Evolutionary conservation across 2,113 vertebrate species (phyloP).

Genomic region (Stictonetta naevosa): DNA sequence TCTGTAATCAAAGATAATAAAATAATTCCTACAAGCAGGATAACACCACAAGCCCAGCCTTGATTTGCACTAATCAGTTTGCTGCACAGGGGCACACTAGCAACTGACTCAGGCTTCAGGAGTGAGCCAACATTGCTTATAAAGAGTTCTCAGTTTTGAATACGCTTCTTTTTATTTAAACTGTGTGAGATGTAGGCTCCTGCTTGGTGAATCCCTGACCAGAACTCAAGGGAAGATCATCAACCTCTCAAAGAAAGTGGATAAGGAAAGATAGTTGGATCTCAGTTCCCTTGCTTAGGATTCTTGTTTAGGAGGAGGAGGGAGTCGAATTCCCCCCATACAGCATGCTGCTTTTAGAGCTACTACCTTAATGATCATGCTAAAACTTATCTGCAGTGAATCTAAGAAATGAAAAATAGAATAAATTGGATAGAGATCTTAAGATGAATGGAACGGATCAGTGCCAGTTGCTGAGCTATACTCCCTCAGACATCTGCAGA

Average conservation of each 20-base stretch:
- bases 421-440: background rate
- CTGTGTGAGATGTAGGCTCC: background rate
- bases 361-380: background rate
- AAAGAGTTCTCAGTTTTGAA: background rate
- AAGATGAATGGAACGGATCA: background rate
- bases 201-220: background rate
- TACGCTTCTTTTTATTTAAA: background rate
- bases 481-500: background rate
- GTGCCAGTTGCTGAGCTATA: background rate
- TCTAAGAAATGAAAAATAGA: background rate
- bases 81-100: background rate
- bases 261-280: background rate
- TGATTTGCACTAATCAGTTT: background rate
- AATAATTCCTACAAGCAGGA: background rate
- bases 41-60: background rate
- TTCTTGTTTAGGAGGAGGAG: background rate
- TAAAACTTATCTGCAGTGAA: background rate
- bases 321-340: background rate
- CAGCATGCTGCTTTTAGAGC: background rate
- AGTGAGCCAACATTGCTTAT: background rate
- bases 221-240: background rate
- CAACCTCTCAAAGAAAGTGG: background rate
- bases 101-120: background rate
- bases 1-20: background rate
- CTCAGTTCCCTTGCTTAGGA: background rate